Base-by-base conservation (phyloP, 1,140 invertebrate genomes). In the Hydropsyche tenuis region DNA sequence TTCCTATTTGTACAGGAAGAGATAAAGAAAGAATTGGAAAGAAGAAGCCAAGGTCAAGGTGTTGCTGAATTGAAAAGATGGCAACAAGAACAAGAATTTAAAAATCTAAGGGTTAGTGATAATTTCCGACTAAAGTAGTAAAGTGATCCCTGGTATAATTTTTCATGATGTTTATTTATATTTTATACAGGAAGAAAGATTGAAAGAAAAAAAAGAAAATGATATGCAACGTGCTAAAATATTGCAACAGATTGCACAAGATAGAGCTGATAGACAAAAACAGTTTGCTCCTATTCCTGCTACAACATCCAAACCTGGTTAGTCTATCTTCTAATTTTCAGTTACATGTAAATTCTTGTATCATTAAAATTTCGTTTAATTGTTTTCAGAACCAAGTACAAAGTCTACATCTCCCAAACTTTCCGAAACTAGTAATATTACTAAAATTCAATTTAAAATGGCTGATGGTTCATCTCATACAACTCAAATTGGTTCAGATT, bases 381-480 rank as follows among this genome's bases (percentile, higher is more conserved):
- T 48, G 9, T 68, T 18, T 48, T 42, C 65, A 60, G 30, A 25
- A 69, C 37, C 73, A 48, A 70, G 74, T 27, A 18, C 68, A n/a
- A 42, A 63, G 60, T 25, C 53, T 3, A 51, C 20, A 14, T 14
- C 73, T n/a, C 56, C 70, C 2, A 30, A 46, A 23, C 51, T 70
- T 27, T 53, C 42, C 16, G 70, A 73, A 23, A 75, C 70, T 20
- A 73, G 64, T 68, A 72, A 72, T 22, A 63, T 73, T 25, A 75
- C 93, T 0, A 87, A 92, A 66, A 87, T 97, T 51, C 94, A 96
- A 84, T 95, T 97, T 79, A 89, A 92, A 78, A 79, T 96, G 62
- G 91, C 94, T 0, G 91, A 93, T 81, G 94, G 94, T 11, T 87
- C 87, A 0, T 87, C 89, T 11, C 86, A 90, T 71, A 87, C 87